Evolutionary conservation across 2,113 vertebrate genomes (phyloP), one percentile per base, ranked within the genome.

Genomic region (Stomatorhinus ivindoensis): DNA sequence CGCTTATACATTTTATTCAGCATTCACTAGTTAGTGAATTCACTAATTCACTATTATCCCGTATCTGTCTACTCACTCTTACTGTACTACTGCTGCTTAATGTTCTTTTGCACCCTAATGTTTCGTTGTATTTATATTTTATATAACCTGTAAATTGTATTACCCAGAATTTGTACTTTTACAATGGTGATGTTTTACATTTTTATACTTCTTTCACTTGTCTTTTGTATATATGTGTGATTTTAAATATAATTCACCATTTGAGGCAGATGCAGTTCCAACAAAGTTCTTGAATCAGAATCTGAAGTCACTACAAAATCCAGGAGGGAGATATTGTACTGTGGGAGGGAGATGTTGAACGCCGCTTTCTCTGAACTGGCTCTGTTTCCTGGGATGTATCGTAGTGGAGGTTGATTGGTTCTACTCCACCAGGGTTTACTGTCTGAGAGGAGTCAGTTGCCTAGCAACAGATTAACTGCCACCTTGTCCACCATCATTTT

Each of bases 401-500:
- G 6, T 7, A 1, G 9, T 69, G 27, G 65, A 15, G 65, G 15
- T 73, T 73, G 65, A 73, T 73, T 27, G 65, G 65, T 73, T 73
- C 65, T 39, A 39, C 31, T 91, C 92, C 90, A 91, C 91, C 42
- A 84, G 86, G 80, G 88, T 91, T 93, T 91, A 91, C 90, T 88
- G 76, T 31, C 87, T 0, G 87, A 85, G 11, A 35, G 69, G 15
- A 17, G 15, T 19, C 69, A 76, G 69, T 39, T 76, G 65, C 31
- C 69, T 9, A 76, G 69, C 69, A 31, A 76, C 69, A 83, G 42
- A 47, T 17, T 39, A 47, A 46, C 3, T 83, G 21, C 42, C 44
- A 83, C 19, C 42, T 44, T 83, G 39, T 83, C 39, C 42, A n/a
- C 44, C 39, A 24, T 39, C 80, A 83, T 42, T 83, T 24, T 46